Evolutionary conservation across 1,140 invertebrate species (phyloP).

Genomic region (Popillia japonica): DNA sequence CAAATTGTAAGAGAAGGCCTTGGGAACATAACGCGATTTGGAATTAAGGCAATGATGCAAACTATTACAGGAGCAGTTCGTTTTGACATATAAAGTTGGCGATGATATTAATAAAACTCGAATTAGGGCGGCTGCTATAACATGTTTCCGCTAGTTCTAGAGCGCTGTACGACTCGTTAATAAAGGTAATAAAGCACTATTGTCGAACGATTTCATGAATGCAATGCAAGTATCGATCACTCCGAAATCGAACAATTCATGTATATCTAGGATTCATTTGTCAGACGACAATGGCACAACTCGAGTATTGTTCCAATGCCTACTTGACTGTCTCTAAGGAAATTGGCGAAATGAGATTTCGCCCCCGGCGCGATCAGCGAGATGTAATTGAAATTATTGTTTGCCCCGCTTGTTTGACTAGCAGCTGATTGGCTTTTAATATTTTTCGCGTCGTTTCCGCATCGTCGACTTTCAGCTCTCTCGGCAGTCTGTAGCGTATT

Average conservation of each 20-base stretch:
- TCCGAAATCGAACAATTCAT: constrained; percentile 14
- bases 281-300: constrained; percentile 20
- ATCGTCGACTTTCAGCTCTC: not conserved
- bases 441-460: not conserved
- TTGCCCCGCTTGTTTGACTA: constrained; percentile 28
- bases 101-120: not conserved
- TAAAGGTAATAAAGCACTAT: not conserved
- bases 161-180: not conserved
- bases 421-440: constrained; percentile 29
- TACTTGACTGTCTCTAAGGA: constrained; percentile 22
- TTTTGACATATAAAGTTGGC: too few relatives aligned
- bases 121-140: not conserved
- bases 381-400: constrained; percentile 32
- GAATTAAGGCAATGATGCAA: too few relatives aligned
- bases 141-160: not conserved
- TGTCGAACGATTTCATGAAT: not conserved
- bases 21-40: too few relatives aligned
- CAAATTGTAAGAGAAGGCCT: too few relatives aligned
- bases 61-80: too few relatives aligned
- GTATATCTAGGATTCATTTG: constrained; percentile 16
- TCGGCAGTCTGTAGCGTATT: not conserved
- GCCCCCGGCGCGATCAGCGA: constrained; percentile 1
- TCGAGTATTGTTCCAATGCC: constrained; percentile 21
- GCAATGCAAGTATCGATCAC: not conserved
- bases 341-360: constrained; percentile 32